phyloP scores from a whole-genome alignment of 2,113 vertebrate species.

The Colinus virginianus region DNA sequence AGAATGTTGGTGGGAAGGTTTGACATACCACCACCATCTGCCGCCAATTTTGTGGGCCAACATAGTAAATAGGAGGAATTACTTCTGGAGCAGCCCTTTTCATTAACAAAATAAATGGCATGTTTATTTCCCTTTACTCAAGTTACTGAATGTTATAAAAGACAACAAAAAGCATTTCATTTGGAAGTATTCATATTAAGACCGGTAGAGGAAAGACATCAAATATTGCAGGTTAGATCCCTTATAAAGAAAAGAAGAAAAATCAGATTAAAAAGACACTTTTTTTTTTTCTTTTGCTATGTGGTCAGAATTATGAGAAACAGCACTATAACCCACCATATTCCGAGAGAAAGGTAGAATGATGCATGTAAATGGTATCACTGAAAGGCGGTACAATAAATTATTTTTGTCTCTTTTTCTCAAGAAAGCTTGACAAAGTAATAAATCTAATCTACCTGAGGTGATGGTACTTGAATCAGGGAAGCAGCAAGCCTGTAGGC shows the following conservation, averaged over 20 bases:
- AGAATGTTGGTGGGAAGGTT: too few relatives aligned
- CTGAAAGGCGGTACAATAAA: neutral
- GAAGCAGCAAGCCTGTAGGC: neutral
- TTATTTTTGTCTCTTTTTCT: neutral
- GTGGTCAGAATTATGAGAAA: neutral
- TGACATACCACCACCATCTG: too few relatives aligned
- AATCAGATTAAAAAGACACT: rapidly evolving
- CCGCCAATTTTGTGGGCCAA: too few relatives aligned
- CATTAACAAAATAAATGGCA: too few relatives aligned
- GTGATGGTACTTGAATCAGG: neutral
- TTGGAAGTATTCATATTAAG: neutral
- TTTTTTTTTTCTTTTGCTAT: neutral
- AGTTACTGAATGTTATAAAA: neutral
- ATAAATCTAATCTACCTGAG: neutral
- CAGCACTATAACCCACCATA: neutral
- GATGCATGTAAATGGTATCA: neutral
- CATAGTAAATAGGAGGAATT: too few relatives aligned
- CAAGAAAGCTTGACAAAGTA: neutral
- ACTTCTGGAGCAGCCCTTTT: too few relatives aligned
- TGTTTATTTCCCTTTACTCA: too few relatives aligned
- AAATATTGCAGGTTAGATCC: neutral
- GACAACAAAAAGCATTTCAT: neutral
- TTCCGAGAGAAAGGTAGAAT: neutral
- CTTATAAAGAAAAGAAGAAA: neutral
- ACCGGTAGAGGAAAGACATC: neutral